Evolutionary conservation across 2,113 vertebrate species (phyloP).

Genomic region (Centropus bengalensis): DNA sequence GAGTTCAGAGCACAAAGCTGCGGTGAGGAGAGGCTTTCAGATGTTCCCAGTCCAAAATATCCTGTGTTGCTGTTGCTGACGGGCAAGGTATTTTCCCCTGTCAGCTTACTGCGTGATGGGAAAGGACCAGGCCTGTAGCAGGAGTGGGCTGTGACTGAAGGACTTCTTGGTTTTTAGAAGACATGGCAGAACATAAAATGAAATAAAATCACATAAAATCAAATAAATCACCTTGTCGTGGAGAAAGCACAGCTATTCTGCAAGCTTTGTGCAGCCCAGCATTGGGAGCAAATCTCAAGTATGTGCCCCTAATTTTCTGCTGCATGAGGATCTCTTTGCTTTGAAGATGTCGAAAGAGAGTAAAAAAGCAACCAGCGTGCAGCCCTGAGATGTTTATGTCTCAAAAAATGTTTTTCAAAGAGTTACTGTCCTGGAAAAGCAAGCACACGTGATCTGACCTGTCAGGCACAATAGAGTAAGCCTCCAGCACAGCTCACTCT

Average conservation of each 20-base stretch:
- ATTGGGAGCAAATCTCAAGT: neutral
- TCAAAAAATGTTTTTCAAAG: slow-evolving; percentile 47
- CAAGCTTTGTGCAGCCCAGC: neutral
- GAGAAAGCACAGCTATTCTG: neutral
- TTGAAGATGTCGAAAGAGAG: neutral
- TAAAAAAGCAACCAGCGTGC: neutral
- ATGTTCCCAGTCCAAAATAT: neutral
- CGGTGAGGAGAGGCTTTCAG: neutral
- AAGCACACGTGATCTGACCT: slow-evolving; percentile 30
- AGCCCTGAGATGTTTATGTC: slow-evolving; percentile 17
- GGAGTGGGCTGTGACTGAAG: neutral
- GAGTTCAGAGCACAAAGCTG: neutral
- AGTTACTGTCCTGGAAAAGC: slow-evolving; percentile 42
- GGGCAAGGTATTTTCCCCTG: neutral
- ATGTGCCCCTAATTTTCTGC: neutral
- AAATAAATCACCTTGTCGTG: neutral
- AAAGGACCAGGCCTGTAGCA: neutral
- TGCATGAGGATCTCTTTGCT: neutral
- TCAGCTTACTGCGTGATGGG: fast-evolving
- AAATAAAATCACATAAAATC: neutral
- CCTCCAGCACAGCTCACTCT: neutral
- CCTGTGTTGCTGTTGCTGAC: neutral
- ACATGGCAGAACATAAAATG: neutral
- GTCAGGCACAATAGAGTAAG: neutral
- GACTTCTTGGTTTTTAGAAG: neutral